Evolutionary conservation across 1,140 invertebrate species (phyloP).

Genomic region (Ladona fulva): DNA sequence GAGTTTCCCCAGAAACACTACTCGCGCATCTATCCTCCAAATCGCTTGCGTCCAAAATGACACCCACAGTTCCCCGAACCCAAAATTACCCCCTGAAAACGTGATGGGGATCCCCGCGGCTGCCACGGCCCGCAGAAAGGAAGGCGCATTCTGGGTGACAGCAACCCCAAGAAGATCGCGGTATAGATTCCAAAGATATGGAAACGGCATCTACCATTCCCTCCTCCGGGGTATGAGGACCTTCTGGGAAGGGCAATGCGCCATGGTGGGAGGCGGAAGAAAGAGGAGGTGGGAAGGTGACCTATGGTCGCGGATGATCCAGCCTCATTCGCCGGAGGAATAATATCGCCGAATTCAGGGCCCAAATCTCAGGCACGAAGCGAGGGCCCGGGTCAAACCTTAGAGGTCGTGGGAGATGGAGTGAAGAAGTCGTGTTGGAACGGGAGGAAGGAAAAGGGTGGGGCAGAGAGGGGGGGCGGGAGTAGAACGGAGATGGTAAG

Average conservation of each 20-base stretch:
- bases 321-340: background rate
- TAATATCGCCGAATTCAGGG: conserved; percentile 8
- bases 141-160: background rate
- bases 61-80: background rate
- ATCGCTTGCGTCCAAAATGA: background rate
- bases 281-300: background rate
- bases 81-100: background rate
- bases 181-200: background rate
- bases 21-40: too few species aligned
- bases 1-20: too few species aligned
- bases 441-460: background rate
- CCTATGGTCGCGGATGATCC: background rate
- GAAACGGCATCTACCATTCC: background rate
- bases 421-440: background rate
- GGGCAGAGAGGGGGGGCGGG: background rate
- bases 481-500: background rate
- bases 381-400: background rate
- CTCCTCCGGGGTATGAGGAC: background rate
- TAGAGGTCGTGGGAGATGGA: background rate
- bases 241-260: background rate
- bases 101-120: background rate
- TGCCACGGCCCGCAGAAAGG: background rate
- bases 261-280: background rate
- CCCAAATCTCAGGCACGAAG: background rate
- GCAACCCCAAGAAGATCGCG: background rate